Percentiles rank a stretch among this genome's conserved stretches.
Evolutionary conservation across 2,888 invertebrate species (phyloP).

Genomic region (Meghimatium bilineatum): DNA sequence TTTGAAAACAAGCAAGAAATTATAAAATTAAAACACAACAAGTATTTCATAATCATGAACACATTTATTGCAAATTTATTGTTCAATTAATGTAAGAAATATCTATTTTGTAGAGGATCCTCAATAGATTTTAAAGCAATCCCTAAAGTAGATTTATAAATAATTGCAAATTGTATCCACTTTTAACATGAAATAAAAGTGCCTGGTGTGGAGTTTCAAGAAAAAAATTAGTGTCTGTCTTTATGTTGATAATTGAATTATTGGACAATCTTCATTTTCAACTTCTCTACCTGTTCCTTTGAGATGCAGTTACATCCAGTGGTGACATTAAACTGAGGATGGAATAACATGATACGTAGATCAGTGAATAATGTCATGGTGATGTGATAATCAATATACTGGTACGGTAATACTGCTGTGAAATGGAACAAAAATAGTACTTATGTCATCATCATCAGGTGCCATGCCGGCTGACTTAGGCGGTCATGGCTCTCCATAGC

Average conservation of each 20-base stretch:
- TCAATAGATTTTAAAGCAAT: too few relatives aligned
- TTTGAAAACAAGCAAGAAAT: too few relatives aligned
- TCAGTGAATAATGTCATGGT: not conserved
- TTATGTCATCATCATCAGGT: too few relatives aligned
- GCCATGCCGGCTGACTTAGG: too few relatives aligned
- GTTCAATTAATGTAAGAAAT: too few relatives aligned
- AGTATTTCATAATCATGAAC: too few relatives aligned
- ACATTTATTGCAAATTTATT: too few relatives aligned
- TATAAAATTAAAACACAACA: too few relatives aligned
- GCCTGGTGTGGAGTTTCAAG: not conserved
- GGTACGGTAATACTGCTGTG: too few relatives aligned
- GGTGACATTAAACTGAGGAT: conserved; percentile 27
- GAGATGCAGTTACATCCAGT: conserved; percentile 23
- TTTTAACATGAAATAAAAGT: not conserved
- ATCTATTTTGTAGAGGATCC: not conserved
- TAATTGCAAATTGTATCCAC: not conserved
- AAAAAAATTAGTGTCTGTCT: not conserved
- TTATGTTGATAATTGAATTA: not conserved
- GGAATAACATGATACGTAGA: not conserved
- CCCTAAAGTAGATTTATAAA: not conserved
- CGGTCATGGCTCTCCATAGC: too few relatives aligned
- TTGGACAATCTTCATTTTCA: conserved; percentile 3
- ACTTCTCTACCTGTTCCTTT: conserved; percentile 4
- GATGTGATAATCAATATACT: too few relatives aligned
- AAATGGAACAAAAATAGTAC: too few relatives aligned